phyloP scores from a whole-genome alignment of 2,113 vertebrate species.

The Catharus fuscescens region DNA sequence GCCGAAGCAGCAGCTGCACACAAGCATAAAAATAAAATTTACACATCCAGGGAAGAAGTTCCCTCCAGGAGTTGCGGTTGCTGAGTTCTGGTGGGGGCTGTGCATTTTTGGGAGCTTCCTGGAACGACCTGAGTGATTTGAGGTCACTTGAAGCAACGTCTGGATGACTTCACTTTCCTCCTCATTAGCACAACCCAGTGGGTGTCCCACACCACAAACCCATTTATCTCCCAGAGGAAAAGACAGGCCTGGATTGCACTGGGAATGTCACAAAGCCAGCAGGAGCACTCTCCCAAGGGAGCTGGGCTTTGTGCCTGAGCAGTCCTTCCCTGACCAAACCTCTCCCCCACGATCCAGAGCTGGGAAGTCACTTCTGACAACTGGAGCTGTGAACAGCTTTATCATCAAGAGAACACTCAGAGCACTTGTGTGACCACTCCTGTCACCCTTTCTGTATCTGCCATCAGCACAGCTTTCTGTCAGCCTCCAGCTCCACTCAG shows the following conservation, averaged over 20 bases:
- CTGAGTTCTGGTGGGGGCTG: neutral
- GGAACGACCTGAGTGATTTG: accelerated
- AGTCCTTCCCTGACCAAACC: neutral
- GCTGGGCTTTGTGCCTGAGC: neutral
- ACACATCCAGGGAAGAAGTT: neutral
- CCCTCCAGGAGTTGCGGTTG: neutral
- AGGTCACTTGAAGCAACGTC: neutral
- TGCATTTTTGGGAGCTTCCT: neutral
- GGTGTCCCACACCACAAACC: neutral
- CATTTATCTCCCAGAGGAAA: neutral
- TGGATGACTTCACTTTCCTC: neutral
- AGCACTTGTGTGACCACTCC: neutral
- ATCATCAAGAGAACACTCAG: neutral
- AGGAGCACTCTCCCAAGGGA: neutral
- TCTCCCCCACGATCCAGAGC: accelerated
- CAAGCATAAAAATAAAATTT: neutral
- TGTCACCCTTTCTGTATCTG: neutral
- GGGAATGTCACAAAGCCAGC: neutral
- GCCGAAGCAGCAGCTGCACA: neutral
- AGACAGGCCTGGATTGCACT: neutral
- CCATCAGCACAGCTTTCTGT: neutral
- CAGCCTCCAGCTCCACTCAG: neutral
- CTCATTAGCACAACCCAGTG: neutral
- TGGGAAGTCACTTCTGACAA: neutral
- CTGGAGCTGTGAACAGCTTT: neutral